Conservation (phyloP, 2,113 vertebrate genomes). For the Coptodon bakossiorum region DNA sequence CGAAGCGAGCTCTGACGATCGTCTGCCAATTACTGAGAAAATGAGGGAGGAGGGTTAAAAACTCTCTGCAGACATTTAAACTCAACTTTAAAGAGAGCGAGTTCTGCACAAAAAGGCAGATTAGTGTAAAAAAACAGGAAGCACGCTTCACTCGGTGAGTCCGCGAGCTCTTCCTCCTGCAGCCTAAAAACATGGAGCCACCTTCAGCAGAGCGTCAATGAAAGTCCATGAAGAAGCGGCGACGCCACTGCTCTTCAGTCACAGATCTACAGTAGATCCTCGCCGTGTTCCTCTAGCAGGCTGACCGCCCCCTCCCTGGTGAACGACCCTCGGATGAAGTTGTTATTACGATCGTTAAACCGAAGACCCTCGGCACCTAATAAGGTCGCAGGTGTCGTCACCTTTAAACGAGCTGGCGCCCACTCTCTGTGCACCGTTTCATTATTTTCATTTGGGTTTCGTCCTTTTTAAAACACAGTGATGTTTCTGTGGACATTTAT, state of each 20-base stretch:
- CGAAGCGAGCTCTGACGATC: constrained; percentile 24
- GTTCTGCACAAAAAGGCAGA: constrained; percentile 57
- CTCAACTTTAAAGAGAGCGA: constrained; percentile 61
- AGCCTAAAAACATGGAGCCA: neutral
- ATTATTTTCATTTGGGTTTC: neutral
- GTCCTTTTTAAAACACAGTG: neutral
- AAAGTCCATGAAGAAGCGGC: neutral
- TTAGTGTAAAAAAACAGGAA: neutral
- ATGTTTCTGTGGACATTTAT: neutral
- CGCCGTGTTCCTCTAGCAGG: neutral
- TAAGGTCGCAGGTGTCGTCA: neutral
- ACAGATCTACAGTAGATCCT: neutral
- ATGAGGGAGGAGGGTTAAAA: neutral
- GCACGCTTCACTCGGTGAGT: neutral
- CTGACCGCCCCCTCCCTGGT: neutral
- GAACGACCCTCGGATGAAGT: neutral
- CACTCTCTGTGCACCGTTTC: neutral
- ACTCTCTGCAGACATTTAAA: constrained; percentile 49
- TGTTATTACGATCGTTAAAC: neutral
- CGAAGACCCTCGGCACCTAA: neutral
- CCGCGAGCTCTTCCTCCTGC: neutral
- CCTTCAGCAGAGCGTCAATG: neutral
- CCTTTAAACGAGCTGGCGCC: neutral
- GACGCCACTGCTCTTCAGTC: neutral
- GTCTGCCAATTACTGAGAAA: constrained; percentile 49